Evolutionary conservation across 2,797 vertebrate species (phyloP).

Genomic region (Hippopotamyrus pictus): DNA sequence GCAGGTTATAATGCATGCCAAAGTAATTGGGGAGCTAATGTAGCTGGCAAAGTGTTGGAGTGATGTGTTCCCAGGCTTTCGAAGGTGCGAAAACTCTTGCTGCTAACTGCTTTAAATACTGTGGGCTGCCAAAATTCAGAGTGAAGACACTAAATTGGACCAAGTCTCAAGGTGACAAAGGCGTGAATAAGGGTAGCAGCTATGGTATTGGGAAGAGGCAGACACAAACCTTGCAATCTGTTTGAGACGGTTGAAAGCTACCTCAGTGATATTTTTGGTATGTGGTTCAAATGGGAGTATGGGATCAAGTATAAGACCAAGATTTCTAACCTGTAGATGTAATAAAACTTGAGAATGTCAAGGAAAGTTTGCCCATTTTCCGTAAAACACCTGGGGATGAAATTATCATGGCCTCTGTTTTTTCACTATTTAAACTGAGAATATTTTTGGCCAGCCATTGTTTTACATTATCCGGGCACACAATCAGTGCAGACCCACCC

Average conservation of each 20-base stretch:
- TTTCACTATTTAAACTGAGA: not conserved
- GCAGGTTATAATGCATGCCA: not conserved
- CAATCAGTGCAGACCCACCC: not conserved
- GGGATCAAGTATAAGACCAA: not conserved
- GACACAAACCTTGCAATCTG: not conserved
- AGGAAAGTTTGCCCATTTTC: not conserved
- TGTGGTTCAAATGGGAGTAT: not conserved
- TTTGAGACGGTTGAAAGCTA: not conserved
- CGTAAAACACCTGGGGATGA: not conserved
- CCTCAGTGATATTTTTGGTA: not conserved
- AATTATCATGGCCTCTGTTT: not conserved
- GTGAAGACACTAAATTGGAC: not conserved
- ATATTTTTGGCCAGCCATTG: not conserved
- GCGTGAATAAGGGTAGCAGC: not conserved
- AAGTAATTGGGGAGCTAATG: not conserved
- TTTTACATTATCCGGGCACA: too few relatives aligned
- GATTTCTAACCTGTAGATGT: not conserved
- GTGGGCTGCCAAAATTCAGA: not conserved
- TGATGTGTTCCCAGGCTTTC: not conserved
- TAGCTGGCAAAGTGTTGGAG: not conserved
- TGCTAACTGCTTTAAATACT: not conserved
- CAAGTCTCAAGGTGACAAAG: not conserved
- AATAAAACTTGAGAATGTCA: not conserved
- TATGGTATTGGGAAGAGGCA: not conserved
- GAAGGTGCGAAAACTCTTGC: not conserved